These are phyloP conservation scores for Nesogale talazaci DNA, from an alignment of 2,113 vertebrate genomes.

Conservation along the genomic window DNA sequence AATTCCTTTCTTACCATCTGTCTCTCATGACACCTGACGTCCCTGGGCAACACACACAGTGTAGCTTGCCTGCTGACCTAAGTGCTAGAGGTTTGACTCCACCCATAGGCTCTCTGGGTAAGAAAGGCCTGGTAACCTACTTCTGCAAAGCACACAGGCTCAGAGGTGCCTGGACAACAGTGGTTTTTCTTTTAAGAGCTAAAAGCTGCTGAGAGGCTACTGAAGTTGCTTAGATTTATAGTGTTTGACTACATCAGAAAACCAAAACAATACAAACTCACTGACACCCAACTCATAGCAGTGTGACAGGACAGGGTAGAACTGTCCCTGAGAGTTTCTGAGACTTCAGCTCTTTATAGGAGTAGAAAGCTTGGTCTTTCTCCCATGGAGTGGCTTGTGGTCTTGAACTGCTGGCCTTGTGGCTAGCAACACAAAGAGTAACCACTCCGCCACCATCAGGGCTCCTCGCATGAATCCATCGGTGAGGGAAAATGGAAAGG, in stretches of 20 bases:
- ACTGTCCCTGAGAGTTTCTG: no score
- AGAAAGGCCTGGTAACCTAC: not conserved
- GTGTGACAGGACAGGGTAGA: no score
- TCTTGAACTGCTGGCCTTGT: no score
- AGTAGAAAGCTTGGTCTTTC: no score
- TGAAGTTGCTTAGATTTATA: not conserved
- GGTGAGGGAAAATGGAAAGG: not conserved
- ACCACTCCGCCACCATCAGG: no score
- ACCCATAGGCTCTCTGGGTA: not conserved
- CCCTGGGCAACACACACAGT: not conserved
- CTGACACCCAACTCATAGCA: no score
- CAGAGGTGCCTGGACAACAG: not conserved
- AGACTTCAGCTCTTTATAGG: no score
- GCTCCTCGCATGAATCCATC: not conserved
- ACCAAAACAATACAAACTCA: no score
- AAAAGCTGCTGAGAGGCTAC: not conserved
- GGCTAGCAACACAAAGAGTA: no score
- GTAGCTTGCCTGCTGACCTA: not conserved
- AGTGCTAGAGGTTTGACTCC: not conserved
- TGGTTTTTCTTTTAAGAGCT: no score
- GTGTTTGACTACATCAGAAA: not conserved
- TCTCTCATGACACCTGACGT: not conserved
- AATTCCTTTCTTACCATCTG: not conserved
- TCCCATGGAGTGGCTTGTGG: no score
- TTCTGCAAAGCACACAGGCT: not conserved